Evolutionary conservation across 2,888 invertebrate genomes (phyloP).

Genomic region (Cerceris ruficornis): DNA sequence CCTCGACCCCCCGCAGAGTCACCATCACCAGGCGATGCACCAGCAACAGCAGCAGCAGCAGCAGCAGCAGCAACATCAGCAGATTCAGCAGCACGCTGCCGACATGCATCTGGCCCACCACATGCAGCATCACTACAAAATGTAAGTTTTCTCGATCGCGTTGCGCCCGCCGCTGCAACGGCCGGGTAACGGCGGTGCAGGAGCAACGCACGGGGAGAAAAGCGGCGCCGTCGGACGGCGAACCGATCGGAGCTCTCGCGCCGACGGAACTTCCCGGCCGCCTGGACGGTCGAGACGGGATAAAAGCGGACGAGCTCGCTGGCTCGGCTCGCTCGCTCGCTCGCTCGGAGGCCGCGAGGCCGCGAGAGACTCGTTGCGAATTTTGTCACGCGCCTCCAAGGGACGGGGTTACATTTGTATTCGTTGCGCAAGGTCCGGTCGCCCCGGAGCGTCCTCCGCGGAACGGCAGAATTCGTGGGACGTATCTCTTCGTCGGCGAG

Average conservation of each 20-base stretch:
- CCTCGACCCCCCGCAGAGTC: slow-evolving; percentile 83
- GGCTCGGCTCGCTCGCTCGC: too few relatives aligned
- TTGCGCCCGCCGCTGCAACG: neutral
- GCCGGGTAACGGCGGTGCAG: too few relatives aligned
- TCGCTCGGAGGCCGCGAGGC: too few relatives aligned
- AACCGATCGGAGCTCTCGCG: neutral
- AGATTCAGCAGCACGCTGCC: slow-evolving; percentile 76
- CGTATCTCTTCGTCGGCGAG: slow-evolving; percentile 26
- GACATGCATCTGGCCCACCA: slow-evolving; percentile 79
- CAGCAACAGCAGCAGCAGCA: slow-evolving; percentile 72
- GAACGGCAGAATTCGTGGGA: slow-evolving; percentile 60
- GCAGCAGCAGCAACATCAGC: slow-evolving; percentile 75
- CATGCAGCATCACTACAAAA: slow-evolving; percentile 81
- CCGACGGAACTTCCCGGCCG: slow-evolving; percentile 20
- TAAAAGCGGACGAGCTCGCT: too few relatives aligned
- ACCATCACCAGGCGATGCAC: slow-evolving; percentile 75
- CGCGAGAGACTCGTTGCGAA: slow-evolving; percentile 47
- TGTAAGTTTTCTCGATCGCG: slow-evolving; percentile 72
- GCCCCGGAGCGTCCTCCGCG: slow-evolving; percentile 57
- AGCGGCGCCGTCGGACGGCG: too few relatives aligned
- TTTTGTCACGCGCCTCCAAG: slow-evolving; percentile 65
- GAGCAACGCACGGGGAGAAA: too few relatives aligned
- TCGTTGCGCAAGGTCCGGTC: slow-evolving; percentile 66
- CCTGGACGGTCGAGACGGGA: neutral
- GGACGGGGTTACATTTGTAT: slow-evolving; percentile 64